Conservation (phyloP, 2,797 vertebrate species). For the Esox lucius region DNA sequence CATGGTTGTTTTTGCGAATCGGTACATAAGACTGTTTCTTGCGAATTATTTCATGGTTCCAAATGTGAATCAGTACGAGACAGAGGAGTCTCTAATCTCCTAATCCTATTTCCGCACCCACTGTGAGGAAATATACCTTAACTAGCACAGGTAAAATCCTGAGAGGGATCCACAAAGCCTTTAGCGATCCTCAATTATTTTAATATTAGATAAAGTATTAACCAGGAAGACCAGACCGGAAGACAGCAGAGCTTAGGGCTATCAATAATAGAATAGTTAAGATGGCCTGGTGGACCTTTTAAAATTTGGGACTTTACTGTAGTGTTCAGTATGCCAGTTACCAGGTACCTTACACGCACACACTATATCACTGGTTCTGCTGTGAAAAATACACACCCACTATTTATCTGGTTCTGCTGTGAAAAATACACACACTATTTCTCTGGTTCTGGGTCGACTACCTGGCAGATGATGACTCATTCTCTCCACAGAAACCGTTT, state of each 20-base stretch:
- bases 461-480: neutral
- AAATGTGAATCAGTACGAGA: neutral
- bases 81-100: neutral
- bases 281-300: neutral
- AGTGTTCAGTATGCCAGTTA: neutral
- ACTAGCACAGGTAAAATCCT: too few relatives aligned
- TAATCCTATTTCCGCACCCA: neutral
- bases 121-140: neutral
- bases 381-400: neutral
- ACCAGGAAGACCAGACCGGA: neutral
- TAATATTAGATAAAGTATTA: neutral
- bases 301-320: neutral
- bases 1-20: neutral
- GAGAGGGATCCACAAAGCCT: neutral
- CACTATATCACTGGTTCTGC: neutral
- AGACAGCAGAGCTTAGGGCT: neutral
- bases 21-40: too few relatives aligned
- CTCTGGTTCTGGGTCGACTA: neutral
- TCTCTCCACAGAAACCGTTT: neutral
- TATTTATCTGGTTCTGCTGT: neutral
- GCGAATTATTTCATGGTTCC: neutral
- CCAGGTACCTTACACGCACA: neutral
- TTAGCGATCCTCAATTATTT: neutral
- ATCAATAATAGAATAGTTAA: constrained; percentile 2
- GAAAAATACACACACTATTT: neutral